A percentile compares a stretch with the other conserved stretches of the same genome.
Conservation (phyloP, 30 jellyfish, hydroid and myxozoan genomes). For the Aurelia sp. region DNA sequence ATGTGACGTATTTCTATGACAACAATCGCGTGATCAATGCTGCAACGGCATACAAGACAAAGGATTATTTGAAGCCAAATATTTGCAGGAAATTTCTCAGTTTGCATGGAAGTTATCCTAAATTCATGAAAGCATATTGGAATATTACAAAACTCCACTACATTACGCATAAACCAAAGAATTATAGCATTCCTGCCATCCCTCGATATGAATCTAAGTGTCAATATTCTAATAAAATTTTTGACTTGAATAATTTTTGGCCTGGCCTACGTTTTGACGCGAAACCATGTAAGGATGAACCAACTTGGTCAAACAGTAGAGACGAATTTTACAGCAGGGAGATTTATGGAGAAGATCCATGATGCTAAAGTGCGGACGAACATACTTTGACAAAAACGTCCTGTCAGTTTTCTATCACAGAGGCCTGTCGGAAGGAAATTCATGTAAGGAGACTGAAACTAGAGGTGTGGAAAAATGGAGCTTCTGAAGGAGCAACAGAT, state of each 20-base stretch:
- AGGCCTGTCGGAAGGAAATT: too few relatives aligned
- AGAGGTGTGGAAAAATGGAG: too few relatives aligned
- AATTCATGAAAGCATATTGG: conserved; percentile 82
- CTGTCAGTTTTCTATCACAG: too few relatives aligned
- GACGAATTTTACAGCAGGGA: conserved; percentile 75
- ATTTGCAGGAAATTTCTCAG: conserved; percentile 72
- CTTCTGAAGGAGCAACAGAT: too few relatives aligned
- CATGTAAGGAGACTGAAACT: too few relatives aligned
- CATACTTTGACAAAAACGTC: too few relatives aligned
- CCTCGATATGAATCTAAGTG: conserved; percentile 66
- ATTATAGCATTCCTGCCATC: conserved; percentile 57
- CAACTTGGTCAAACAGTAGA: conserved; percentile 72
- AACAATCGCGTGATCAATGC: conserved; percentile 81
- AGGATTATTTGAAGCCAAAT: conserved; percentile 35
- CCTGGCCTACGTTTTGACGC: conserved; percentile 74
- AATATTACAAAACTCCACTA: conserved; percentile 12
- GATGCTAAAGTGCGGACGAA: not conserved
- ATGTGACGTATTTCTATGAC: conserved; percentile 84
- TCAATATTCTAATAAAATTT: conserved; percentile 19
- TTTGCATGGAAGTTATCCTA: conserved; percentile 91
- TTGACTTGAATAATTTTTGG: conserved; percentile 71
- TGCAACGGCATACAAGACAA: conserved; percentile 65
- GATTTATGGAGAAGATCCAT: conserved; percentile 40
- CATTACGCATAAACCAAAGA: not conserved
- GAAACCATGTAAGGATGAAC: conserved; percentile 83